A percentile compares a stretch with the other conserved stretches of the same genome.
Evolutionary conservation across 2,888 invertebrate species (phyloP).

Genomic region (Panopea generosa): DNA sequence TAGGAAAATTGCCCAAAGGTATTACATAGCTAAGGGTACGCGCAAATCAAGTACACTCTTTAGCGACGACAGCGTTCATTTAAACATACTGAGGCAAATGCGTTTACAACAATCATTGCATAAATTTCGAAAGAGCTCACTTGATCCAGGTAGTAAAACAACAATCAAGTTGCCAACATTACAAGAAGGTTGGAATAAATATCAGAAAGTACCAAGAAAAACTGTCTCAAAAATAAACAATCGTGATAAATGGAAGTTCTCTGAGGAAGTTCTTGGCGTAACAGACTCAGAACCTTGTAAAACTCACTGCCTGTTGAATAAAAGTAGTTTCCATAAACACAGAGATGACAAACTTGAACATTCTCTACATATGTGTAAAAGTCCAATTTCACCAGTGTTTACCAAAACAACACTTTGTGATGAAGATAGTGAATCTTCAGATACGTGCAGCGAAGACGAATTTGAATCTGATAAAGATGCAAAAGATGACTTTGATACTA

Average conservation of each 20-base stretch:
- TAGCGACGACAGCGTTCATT: too few species aligned
- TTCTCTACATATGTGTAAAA: background rate
- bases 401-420: constrained; percentile 19
- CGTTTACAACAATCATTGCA: too few species aligned
- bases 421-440: constrained; percentile 20
- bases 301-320: constrained; percentile 40
- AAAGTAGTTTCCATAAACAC: constrained; percentile 2
- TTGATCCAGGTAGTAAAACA: background rate
- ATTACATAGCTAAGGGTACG: constrained; percentile 35
- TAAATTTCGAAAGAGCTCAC: constrained; percentile 1
- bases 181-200: constrained; percentile 27
- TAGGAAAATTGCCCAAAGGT: constrained; percentile 44
- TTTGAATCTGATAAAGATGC: background rate
- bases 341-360: constrained; percentile 7
- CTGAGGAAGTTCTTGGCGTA: constrained; percentile 48
- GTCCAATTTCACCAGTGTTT: constrained; percentile 20
- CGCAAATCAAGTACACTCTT: constrained; percentile 16
- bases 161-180: constrained; percentile 29
- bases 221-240: background rate
- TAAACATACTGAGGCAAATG: too few species aligned
- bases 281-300: constrained; percentile 59
- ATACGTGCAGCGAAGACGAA: constrained; percentile 12
- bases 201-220: background rate
- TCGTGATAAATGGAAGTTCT: constrained; percentile 9
- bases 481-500: constrained; percentile 30